These are phyloP conservation scores for Agrilus planipennis DNA, from an alignment of 1,140 invertebrate species.

Conservation along the genomic window DNA sequence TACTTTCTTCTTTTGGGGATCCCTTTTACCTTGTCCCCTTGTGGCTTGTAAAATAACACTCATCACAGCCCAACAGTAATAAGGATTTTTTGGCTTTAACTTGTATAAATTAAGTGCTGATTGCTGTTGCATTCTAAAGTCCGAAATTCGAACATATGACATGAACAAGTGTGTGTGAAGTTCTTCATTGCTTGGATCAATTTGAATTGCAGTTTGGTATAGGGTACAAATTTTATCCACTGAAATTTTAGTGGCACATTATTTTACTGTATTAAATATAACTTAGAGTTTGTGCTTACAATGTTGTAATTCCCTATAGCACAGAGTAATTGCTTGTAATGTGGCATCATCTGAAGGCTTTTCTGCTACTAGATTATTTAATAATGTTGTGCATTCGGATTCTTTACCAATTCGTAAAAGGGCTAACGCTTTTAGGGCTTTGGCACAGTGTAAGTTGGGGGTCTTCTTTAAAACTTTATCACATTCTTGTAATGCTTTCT, in stretches of 20 bases:
- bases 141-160: constrained; percentile 80
- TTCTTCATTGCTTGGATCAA: constrained; percentile 82
- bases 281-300: constrained; percentile 44
- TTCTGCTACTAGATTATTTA: constrained; percentile 68
- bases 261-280: neutral
- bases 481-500: constrained; percentile 94
- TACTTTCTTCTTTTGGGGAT: constrained; percentile 46
- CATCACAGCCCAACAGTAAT: constrained; percentile 97
- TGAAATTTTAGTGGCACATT: constrained; percentile 35
- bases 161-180: constrained; percentile 89
- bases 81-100: constrained; percentile 85
- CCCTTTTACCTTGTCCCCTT: constrained; percentile 32
- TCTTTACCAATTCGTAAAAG: constrained; percentile 73
- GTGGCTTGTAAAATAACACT: constrained; percentile 84
- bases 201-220: constrained; percentile 79
- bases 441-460: constrained; percentile 76
- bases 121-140: constrained; percentile 85
- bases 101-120: constrained; percentile 84
- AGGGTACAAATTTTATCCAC: constrained; percentile 76
- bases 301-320: constrained; percentile 84
- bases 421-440: constrained; percentile 84
- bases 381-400: constrained; percentile 59
- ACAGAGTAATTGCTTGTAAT: constrained; percentile 92
- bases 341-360: constrained; percentile 83
- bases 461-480: constrained; percentile 93